Base-by-base conservation (phyloP, 2,797 vertebrate species). In the Labroides dimidiatus region DNA sequence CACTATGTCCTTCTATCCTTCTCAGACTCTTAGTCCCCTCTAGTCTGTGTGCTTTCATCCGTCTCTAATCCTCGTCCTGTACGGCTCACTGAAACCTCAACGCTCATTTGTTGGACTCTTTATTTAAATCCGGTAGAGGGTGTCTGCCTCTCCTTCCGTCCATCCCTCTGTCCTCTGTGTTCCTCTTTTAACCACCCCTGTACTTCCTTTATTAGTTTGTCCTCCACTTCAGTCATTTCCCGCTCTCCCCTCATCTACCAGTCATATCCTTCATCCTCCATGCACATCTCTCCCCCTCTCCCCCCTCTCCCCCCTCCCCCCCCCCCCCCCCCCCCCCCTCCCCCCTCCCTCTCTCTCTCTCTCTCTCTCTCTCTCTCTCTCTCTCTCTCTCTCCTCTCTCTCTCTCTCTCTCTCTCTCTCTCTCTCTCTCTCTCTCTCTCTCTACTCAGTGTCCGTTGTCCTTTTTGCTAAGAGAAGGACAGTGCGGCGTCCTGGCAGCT, bases 21-120 rank as follows among this genome's bases (percentile, higher is more conserved):
- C 45, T 45, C 15, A 50, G 27, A 39, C n/a, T 49, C 23, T 24
- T 2, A 5, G 27, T 70, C 60, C n/a, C n/a, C 30, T 56, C 50
- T 56, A 44, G 52, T 50, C 4, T 70, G 67, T 65, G 75, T 61
- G 75, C 69, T 84, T 68, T 62, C 87, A 75, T 71, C 67, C 81
- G 16, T 84, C 65, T 64, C 77, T 87, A 89, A 91, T 88, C 82
- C 64, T 71, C 63, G 80, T 89, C 57, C 72, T 78, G 63, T 75
- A 65, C 66, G 70, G 80, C 70, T 87, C 63, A 72, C 63, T 87
- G 85, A 77, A 85, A 78, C 69, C 76, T 86, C 73, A 68, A 44
- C 23, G 48, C 61, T 87, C 77, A 88, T 87, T 83, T 86, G 72
- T 83, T 65, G 17, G n/a, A 61, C 77, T 74, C 72, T 76, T 85